Evolutionary conservation across 2,888 invertebrate species (phyloP), one percentile per base, ranked within the genome.

Genomic region (Phyllotreta striolata): DNA sequence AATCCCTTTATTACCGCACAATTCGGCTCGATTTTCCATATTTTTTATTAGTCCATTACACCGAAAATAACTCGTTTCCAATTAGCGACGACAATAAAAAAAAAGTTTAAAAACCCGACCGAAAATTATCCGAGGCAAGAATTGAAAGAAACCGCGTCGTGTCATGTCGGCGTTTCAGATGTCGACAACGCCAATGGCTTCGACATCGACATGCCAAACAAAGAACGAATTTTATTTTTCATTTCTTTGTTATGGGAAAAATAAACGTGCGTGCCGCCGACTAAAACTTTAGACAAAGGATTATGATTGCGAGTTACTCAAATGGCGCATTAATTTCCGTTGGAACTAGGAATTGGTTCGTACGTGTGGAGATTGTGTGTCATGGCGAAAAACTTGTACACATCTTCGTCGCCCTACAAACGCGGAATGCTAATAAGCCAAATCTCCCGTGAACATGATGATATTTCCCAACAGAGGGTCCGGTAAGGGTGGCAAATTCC

Each of bases 131-230:
- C 24, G 43, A 62, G 58, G 54, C 55, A 43, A 52, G 55, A 58
- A 61, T 61, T 54, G 49, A 58, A 59, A 55, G 58, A 58, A 54
- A 54, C 59, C 59, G 62, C 57, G 55, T 65, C 58, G 61, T 39
- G 58, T 58, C 52, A 51, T 54, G 55, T 55, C 62, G 62, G 62
- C 41, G 44, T 62, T 46, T 66, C 52, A 62, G 59, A 66, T 66
- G 51, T 66, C 24, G 24, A 24, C 55, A 44, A 56, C 55, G 13
- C 52, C 57, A 60, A 58, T 44, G 58, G 3, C 44, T 57, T 56
- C 58, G 55, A 58, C 66, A 66, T 56, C 58, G 55, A 58, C 66
- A 66, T 54, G 66, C 62, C 62, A 44, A 60, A 60, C 60, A 60
- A 60, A 60, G 60, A 59, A 41, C 40, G 37, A 52, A 60, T 60